Conservation (phyloP, 2,113 vertebrate genomes). For the Brevimyrus niger region DNA sequence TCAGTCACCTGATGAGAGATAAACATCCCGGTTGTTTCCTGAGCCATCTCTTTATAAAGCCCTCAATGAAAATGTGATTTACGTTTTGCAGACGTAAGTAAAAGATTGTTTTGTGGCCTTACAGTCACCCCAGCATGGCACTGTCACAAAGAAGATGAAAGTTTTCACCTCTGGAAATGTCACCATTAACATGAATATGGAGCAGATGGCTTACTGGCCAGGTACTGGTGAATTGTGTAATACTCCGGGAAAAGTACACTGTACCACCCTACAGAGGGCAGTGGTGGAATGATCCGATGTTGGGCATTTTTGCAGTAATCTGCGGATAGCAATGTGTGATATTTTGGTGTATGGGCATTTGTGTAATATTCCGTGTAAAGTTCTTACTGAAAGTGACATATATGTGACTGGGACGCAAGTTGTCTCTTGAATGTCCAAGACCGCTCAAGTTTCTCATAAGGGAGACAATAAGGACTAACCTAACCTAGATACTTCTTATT, state of each 20-base stretch:
- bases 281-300: neutral
- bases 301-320: neutral
- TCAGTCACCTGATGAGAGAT: constrained; percentile 28
- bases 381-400: neutral
- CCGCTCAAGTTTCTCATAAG: neutral
- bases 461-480: neutral
- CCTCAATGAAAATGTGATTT: neutral
- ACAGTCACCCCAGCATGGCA: constrained; percentile 43
- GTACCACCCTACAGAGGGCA: neutral
- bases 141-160: constrained; percentile 45
- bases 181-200: constrained; percentile 41
- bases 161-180: constrained; percentile 51
- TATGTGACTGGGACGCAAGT: neutral
- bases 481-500: neutral
- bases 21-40: neutral
- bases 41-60: neutral
- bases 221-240: constrained; percentile 33
- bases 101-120: neutral
- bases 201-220: constrained; percentile 41
- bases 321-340: neutral
- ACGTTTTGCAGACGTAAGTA: neutral
- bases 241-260: neutral
- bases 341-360: neutral
- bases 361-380: neutral
- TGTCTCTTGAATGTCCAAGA: neutral